phyloP scores from a whole-genome alignment of 2,797 vertebrate species.

The Spea hammondii region DNA sequence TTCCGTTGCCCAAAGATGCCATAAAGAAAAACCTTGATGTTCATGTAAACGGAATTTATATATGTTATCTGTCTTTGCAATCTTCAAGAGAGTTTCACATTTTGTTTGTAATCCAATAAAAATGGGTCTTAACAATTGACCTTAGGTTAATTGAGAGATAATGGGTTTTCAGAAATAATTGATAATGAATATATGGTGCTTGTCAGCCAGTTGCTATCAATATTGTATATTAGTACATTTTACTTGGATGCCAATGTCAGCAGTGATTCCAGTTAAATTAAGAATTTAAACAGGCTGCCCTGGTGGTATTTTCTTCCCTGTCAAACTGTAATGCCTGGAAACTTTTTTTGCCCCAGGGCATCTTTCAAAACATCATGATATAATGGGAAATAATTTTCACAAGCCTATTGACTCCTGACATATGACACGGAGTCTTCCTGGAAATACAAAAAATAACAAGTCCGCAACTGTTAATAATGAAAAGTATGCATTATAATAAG shows the following conservation, averaged over 20 bases:
- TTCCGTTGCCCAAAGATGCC: too few relatives aligned
- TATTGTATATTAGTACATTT: neutral
- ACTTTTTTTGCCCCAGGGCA: slow-evolving; percentile 14
- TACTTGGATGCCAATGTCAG: neutral
- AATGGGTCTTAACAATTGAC: neutral
- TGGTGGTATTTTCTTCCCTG: neutral
- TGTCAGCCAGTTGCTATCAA: neutral
- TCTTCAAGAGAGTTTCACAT: too few relatives aligned
- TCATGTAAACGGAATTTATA: too few relatives aligned
- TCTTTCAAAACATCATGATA: slow-evolving; percentile 18
- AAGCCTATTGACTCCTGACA: slow-evolving; percentile 28
- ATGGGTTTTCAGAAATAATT: neutral
- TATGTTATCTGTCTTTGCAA: too few relatives aligned
- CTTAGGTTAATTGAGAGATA: neutral
- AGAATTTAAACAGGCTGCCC: neutral
- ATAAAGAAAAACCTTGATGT: too few relatives aligned
- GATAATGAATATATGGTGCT: neutral
- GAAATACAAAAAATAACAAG: neutral
- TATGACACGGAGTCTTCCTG: slow-evolving; percentile 14
- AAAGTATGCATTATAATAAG: neutral
- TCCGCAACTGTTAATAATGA: neutral
- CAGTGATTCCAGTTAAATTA: too few relatives aligned
- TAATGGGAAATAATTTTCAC: slow-evolving; percentile 22
- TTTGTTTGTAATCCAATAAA: too few relatives aligned
- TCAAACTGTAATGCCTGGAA: neutral